phyloP scores from a whole-genome alignment of 2,113 vertebrate species.

The Formicarius rufipectus region DNA sequence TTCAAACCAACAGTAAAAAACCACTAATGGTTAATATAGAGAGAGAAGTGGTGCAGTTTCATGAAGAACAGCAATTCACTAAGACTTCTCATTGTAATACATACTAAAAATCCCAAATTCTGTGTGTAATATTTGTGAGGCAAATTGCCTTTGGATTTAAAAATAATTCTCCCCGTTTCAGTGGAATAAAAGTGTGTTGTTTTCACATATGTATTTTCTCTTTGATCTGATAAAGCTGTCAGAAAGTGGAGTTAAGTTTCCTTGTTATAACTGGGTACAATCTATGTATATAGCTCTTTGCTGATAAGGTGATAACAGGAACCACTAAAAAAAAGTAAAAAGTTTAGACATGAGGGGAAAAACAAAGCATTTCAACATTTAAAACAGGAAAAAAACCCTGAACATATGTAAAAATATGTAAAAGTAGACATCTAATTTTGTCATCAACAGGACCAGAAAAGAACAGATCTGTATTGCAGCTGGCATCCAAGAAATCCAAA shows the following conservation, averaged over 20 bases:
- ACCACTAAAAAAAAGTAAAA: not conserved
- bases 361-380: constrained; percentile 18
- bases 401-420: constrained; percentile 64
- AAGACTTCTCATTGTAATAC: not conserved
- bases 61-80: not conserved
- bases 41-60: not conserved
- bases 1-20: not conserved
- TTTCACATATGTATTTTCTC: not conserved
- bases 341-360: not conserved
- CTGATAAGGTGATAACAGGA: constrained; percentile 14
- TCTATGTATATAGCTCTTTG: not conserved
- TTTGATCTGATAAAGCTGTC: constrained; percentile 14
- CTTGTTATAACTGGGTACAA: not conserved
- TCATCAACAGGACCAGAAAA: not conserved
- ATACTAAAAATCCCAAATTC: not conserved
- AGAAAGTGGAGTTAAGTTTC: not conserved
- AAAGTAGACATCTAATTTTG: constrained; percentile 30
- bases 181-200: not conserved
- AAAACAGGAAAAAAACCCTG: not conserved
- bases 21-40: not conserved
- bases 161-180: not conserved
- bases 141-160: constrained; percentile 10
- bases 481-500: not conserved
- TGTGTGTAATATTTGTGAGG: not conserved
- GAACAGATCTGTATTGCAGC: not conserved